Percentiles rank a stretch among this genome's conserved stretches.
Evolutionary conservation across 2,113 vertebrate genomes (phyloP).

Genomic region (Oostethus manadensis): DNA sequence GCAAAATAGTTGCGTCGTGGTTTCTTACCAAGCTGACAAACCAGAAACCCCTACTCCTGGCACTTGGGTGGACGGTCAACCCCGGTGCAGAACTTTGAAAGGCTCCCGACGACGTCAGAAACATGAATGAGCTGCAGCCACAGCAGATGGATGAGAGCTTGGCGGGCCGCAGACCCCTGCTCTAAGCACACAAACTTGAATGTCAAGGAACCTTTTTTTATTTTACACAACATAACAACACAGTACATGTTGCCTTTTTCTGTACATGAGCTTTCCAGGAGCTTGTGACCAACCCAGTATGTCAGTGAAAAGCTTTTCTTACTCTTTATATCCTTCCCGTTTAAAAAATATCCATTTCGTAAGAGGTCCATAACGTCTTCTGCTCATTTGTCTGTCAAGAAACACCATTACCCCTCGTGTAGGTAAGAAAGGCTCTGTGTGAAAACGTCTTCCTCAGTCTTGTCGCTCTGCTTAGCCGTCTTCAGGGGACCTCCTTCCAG

Average conservation of each 20-base stretch:
- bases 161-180: too few species aligned
- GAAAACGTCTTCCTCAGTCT: conserved; percentile 60
- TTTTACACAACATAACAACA: conserved; percentile 92
- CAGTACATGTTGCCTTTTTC: conserved; percentile 80
- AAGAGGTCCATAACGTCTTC: conserved; percentile 71
- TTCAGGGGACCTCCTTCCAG: conserved; percentile 27
- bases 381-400: conserved; percentile 58
- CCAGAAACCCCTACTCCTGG: too few species aligned
- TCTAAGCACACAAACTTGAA: too few species aligned
- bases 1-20: too few species aligned
- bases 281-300: conserved; percentile 78
- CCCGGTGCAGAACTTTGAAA: too few species aligned
- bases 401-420: conserved; percentile 57
- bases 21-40: too few species aligned
- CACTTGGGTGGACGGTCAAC: too few species aligned
- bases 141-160: too few species aligned
- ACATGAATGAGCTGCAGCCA: too few species aligned
- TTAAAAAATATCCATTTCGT: conserved; percentile 87
- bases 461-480: conserved; percentile 27
- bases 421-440: conserved; percentile 78
- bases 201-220: conserved; percentile 75
- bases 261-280: conserved; percentile 76
- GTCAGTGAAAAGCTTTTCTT: conserved; percentile 74
- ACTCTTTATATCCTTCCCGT: conserved; percentile 58
- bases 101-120: too few species aligned